Evolutionary conservation across 2,888 invertebrate species (phyloP).

Genomic region (Argyresthia albistria): DNA sequence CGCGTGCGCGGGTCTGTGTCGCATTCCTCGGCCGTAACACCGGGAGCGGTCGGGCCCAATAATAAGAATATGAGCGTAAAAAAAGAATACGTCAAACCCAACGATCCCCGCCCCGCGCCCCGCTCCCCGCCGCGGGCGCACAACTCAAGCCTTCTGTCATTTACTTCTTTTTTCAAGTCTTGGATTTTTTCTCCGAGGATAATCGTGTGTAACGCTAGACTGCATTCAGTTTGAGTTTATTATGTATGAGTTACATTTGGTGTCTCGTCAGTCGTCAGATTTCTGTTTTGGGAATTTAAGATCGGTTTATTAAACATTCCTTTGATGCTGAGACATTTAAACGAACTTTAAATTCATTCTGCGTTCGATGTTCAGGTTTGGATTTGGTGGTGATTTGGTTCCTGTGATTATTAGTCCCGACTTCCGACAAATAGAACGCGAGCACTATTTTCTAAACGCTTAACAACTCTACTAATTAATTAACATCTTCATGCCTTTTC

Average conservation of each 20-base stretch:
- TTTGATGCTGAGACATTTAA: too few relatives aligned
- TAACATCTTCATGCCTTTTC: too few relatives aligned
- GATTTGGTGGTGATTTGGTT: too few relatives aligned
- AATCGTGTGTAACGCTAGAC: conserved; percentile 63
- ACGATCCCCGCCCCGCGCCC: conserved; percentile 38
- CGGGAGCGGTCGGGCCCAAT: conserved; percentile 67
- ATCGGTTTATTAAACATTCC: too few relatives aligned
- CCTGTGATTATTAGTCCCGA: too few relatives aligned
- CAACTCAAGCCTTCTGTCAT: conserved; percentile 30
- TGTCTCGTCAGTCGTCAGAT: background rate
- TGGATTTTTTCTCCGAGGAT: conserved; percentile 40
- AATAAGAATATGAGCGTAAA: conserved; percentile 67
- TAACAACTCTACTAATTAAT: too few relatives aligned
- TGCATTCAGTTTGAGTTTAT: conserved; percentile 42
- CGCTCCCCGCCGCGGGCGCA: conserved; percentile 7
- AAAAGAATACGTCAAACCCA: conserved; percentile 57
- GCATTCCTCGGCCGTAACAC: conserved; percentile 70
- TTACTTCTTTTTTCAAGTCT: conserved; percentile 27
- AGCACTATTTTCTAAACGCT: too few relatives aligned
- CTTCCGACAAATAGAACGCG: too few relatives aligned
- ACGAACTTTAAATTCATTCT: too few relatives aligned
- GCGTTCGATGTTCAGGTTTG: too few relatives aligned
- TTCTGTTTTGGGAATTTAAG: background rate
- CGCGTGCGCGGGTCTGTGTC: conserved; percentile 36
- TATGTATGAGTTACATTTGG: conserved; percentile 13